Conservation (phyloP, 2,888 invertebrate genomes). For the Nowickia ferox region DNA sequence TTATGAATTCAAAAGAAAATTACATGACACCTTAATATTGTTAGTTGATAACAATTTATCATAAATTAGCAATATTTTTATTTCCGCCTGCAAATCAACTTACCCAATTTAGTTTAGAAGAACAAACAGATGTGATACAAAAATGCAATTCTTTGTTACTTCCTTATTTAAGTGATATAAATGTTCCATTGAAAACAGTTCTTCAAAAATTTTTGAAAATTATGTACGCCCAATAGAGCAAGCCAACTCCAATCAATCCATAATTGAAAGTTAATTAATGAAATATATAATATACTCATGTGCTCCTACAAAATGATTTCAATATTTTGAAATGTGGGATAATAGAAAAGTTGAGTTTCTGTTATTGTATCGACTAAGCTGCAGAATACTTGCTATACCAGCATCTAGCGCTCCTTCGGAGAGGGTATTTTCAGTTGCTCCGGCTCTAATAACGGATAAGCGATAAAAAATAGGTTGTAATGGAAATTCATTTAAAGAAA, state of each 20-base stretch:
- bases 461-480: slow-evolving; percentile 44
- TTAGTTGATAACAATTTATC: slow-evolving; percentile 55
- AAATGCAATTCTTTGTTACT: slow-evolving; percentile 46
- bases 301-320: slow-evolving; percentile 35
- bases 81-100: slow-evolving; percentile 54
- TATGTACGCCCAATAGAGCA: too few species aligned
- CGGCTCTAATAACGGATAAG: slow-evolving; percentile 47
- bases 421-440: slow-evolving; percentile 39
- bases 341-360: slow-evolving; percentile 45
- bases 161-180: slow-evolving; percentile 40
- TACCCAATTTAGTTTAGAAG: slow-evolving; percentile 49
- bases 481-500: too few species aligned
- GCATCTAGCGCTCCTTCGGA: slow-evolving; percentile 42
- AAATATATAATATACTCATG: slow-evolving; percentile 52
- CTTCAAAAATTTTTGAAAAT: too few species aligned
- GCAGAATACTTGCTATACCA: slow-evolving; percentile 55
- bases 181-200: slow-evolving; percentile 1
- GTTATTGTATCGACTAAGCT: slow-evolving; percentile 41
- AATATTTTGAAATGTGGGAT: slow-evolving; percentile 48
- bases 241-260: too few species aligned
- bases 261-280: too few species aligned
- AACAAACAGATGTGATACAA: slow-evolving; percentile 30
- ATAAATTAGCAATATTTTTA: slow-evolving; percentile 59
- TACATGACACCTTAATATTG: slow-evolving; percentile 47
- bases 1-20: slow-evolving; percentile 35